Base-by-base conservation (phyloP, 2,113 vertebrate species). In the Ammodytes marinus region DNA sequence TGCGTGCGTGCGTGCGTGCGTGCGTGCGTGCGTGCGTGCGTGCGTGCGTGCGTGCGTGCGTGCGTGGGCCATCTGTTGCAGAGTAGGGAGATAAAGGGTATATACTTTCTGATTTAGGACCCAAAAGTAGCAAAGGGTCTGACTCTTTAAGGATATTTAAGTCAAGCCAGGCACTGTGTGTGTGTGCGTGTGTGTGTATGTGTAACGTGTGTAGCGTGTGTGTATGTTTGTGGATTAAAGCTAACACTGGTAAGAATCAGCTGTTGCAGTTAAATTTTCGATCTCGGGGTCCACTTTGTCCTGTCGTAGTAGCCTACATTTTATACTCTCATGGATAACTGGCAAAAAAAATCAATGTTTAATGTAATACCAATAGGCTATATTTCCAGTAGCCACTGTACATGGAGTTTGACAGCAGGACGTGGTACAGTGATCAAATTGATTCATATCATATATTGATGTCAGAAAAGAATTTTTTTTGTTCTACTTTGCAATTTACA, bases 1-100 rank as follows among this genome's bases (percentile, higher is more conserved):
- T 58, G 65, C 74, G 73, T 88, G 80, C 40, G 49, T 80, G 76
- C 12, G 68, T 27, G 61, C 61, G 61, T 53, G 43, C 52, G 35
- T 81, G 68, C 68, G 81, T n/a, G 79, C 80, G 85, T 53, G 85
- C 60, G 47, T 58, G 65, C 74, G 73, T 88, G 80, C 40, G 49
- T 80, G 76, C 12, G 68, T 27, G 61, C 61, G 61, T 53, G 85
- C 60, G 47, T 58, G 65, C 74, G 73, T 88, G 80, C 43, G 49
- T 80, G 76, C 14, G 68, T 27, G 61, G 54, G 58, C 69, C 14
- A 66, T 13, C 64, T 67, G 77, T n/a, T 69, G 70, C 39, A 3
- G 8, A 13, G 4, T 10, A 11, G 6, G 46, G 72, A 11, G 14
- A 27, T 43, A 69, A 69, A 43, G 2, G 42, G 53, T 17, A 55